Conservation (phyloP, 1,140 invertebrate species). For the Nixonia krombeini region DNA sequence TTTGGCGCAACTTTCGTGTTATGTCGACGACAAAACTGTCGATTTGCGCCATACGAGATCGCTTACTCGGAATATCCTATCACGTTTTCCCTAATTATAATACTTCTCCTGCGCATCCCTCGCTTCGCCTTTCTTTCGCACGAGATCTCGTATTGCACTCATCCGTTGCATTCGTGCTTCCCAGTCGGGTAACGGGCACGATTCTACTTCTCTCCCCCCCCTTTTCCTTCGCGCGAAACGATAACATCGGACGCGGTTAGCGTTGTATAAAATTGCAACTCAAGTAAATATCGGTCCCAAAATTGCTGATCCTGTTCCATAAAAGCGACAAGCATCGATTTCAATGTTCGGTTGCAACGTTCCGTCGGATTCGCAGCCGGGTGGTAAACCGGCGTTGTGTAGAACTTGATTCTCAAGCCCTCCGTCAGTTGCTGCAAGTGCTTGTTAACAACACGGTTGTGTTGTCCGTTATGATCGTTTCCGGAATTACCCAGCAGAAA, state of each 20-base stretch:
- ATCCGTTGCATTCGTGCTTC: too few species aligned
- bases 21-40: too few species aligned
- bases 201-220: too few species aligned
- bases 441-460: slow-evolving; percentile 26
- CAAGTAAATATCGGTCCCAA: slow-evolving; percentile 24
- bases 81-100: too few species aligned
- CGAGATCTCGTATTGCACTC: too few species aligned
- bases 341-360: slow-evolving; percentile 24
- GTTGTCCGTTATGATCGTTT: slow-evolving; percentile 33
- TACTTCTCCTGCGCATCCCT: too few species aligned
- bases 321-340: slow-evolving; percentile 22
- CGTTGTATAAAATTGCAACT: slow-evolving; percentile 31
- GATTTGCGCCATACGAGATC: too few species aligned
- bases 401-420: neutral
- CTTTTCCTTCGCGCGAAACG: too few species aligned
- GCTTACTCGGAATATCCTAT: too few species aligned
- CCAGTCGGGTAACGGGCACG: too few species aligned
- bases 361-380: slow-evolving; percentile 32
- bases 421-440: neutral
- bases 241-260: neutral
- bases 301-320: slow-evolving; percentile 19
- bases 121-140: too few species aligned
- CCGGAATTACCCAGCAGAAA: slow-evolving; percentile 13
- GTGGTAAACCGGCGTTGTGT: slow-evolving; percentile 31
- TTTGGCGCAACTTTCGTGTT: too few species aligned